A percentile compares a stretch with the other conserved stretches of the same genome.
Evolutionary conservation across 2,888 invertebrate species (phyloP).

Genomic region (Trichopria drosophilae): DNA sequence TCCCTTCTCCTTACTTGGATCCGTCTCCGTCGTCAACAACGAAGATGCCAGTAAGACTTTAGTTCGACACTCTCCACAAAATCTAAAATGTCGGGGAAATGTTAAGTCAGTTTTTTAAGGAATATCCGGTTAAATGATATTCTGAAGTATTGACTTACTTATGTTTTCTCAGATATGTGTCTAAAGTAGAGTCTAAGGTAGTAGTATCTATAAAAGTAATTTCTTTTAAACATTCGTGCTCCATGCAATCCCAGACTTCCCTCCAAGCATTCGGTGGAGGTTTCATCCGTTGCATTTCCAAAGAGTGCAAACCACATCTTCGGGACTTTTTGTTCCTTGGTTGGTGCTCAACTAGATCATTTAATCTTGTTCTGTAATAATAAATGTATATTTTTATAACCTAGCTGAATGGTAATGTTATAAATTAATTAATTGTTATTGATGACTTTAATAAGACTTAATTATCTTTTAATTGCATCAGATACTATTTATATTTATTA

Average conservation of each 20-base stretch:
- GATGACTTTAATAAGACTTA: no score
- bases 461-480: no score
- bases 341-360: conserved; percentile 77
- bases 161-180: conserved; percentile 89
- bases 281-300: conserved; percentile 82
- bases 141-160: conserved; percentile 58
- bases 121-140: background rate
- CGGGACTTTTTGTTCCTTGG: conserved; percentile 86
- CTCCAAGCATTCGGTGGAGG: conserved; percentile 76
- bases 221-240: conserved; percentile 77
- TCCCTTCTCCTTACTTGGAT: conserved; percentile 84
- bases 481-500: no score
- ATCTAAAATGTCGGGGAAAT: conserved; percentile 58
- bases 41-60: conserved; percentile 85
- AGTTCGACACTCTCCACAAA: conserved; percentile 90
- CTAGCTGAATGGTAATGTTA: no score
- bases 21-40: conserved; percentile 81
- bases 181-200: conserved; percentile 81
- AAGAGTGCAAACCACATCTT: conserved; percentile 84
- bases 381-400: no score
- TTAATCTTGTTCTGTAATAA: conserved; percentile 68
- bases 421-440: no score
- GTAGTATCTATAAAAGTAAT: conserved; percentile 85
- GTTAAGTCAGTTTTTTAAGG: background rate
- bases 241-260: conserved; percentile 85